A percentile compares a stretch with the other conserved stretches of the same genome.
phyloP scores from a whole-genome alignment of 1,140 invertebrate species.

The Sarcophaga peregrina region DNA sequence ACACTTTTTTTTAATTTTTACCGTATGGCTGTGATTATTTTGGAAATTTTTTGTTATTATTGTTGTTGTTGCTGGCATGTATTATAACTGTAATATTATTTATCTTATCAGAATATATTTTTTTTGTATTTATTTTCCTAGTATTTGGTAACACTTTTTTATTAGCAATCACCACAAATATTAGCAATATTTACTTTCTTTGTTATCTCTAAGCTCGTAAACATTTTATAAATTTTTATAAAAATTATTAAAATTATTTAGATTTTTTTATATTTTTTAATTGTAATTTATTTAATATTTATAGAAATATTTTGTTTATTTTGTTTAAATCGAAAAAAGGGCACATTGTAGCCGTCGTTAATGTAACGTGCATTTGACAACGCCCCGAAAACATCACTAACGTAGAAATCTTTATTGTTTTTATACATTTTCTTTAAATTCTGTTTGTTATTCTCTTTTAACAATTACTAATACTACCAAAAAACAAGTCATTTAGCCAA shows the following conservation, averaged over 20 bases:
- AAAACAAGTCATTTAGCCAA: background rate
- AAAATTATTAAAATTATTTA: too few species aligned
- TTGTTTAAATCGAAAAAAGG: too few species aligned
- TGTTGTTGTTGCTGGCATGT: background rate
- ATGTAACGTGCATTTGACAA: background rate
- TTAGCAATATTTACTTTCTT: background rate
- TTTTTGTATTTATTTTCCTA: background rate
- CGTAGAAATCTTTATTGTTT: background rate
- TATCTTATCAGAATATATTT: background rate
- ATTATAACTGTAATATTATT: background rate
- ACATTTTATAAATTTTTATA: too few species aligned
- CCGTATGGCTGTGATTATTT: background rate
- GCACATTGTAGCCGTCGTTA: background rate
- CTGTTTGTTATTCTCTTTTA: constrained; percentile 7
- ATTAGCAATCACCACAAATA: background rate
- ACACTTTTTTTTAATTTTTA: background rate
- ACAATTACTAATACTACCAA: background rate
- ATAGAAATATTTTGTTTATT: too few species aligned
- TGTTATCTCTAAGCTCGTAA: too few species aligned
- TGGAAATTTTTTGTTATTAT: background rate
- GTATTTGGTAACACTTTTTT: constrained; percentile 3
- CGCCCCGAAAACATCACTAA: constrained; percentile 4
- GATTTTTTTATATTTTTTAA: too few species aligned
- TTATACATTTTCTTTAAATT: background rate
- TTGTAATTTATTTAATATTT: too few species aligned